phyloP scores from a whole-genome alignment of 2,888 invertebrate species.

The Heterodera filipjevi region DNA sequence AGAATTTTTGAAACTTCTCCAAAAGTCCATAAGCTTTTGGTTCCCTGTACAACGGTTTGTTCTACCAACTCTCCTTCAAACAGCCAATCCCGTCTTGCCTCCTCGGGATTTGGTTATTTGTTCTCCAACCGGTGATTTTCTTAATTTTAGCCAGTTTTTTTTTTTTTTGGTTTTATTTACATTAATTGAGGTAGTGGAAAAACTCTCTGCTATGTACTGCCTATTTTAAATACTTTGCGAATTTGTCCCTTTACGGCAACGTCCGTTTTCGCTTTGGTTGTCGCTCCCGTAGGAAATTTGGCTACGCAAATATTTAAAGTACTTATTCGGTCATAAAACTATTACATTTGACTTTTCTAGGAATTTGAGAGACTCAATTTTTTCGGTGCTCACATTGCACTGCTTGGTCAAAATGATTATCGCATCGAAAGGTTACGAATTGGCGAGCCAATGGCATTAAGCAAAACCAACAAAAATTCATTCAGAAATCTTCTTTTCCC shows the following conservation, averaged over 20 bases:
- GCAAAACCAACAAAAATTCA: not conserved
- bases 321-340: conserved; percentile 2
- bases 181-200: conserved; percentile 80
- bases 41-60: conserved; percentile 62
- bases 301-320: conserved; percentile 86
- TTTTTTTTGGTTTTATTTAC: not conserved
- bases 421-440: conserved; percentile 36
- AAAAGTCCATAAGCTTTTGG: conserved; percentile 46
- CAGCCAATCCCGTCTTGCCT: conserved; percentile 41
- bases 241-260: conserved; percentile 28
- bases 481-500: conserved; percentile 35
- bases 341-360: conserved; percentile 35
- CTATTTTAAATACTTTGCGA: conserved; percentile 77
- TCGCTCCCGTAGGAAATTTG: conserved; percentile 88
- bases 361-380: conserved; percentile 52
- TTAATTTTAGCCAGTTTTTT: conserved; percentile 6
- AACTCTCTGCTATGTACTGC: conserved; percentile 89
- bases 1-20: conserved; percentile 37
- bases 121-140: conserved; percentile 82
- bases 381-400: conserved; percentile 41
- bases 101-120: conserved; percentile 91
- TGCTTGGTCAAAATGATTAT: conserved; percentile 46
- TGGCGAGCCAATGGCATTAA: not conserved
- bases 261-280: conserved; percentile 75
- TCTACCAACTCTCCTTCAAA: conserved; percentile 50